Evolutionary conservation across 1,140 invertebrate species (phyloP).

Genomic region (Zaprionus ornatus): DNA sequence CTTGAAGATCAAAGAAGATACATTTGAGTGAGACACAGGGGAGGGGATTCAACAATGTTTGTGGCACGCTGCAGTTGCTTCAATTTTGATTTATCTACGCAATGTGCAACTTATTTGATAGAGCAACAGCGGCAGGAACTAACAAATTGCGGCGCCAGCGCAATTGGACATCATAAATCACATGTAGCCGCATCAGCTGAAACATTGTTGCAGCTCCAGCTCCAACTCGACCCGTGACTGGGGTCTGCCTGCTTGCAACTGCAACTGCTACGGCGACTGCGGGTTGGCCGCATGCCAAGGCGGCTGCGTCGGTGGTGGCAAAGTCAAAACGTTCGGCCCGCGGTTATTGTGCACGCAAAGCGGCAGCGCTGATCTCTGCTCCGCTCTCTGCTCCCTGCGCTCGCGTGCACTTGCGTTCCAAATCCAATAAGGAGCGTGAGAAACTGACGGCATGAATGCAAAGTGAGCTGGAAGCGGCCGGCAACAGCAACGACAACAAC

Average conservation of each 20-base stretch:
- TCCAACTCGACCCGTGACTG: neutral
- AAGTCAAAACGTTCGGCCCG: conserved; percentile 74
- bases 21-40: too few relatives aligned
- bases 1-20: neutral
- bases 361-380: conserved; percentile 12
- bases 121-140: conserved; percentile 16
- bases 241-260: conserved; percentile 23
- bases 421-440: conserved; percentile 82
- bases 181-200: conserved; percentile 50
- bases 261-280: neutral
- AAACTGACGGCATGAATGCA: conserved; percentile 72
- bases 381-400: conserved; percentile 2
- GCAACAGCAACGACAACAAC: conserved; percentile 34
- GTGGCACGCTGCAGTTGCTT: neutral
- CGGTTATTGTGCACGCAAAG: conserved; percentile 70
- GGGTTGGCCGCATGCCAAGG: conserved; percentile 43
- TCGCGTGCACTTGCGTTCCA: conserved; percentile 75
- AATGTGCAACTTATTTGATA: conserved; percentile 50
- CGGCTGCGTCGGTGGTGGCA: conserved; percentile 74
- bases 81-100: conserved; percentile 54
- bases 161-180: conserved; percentile 66
- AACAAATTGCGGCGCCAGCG: conserved; percentile 56
- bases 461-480: conserved; percentile 64
- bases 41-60: too few relatives aligned
- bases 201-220: conserved; percentile 51